Base-by-base conservation (phyloP, 2,113 vertebrate genomes). In the Synchiropus splendidus region DNA sequence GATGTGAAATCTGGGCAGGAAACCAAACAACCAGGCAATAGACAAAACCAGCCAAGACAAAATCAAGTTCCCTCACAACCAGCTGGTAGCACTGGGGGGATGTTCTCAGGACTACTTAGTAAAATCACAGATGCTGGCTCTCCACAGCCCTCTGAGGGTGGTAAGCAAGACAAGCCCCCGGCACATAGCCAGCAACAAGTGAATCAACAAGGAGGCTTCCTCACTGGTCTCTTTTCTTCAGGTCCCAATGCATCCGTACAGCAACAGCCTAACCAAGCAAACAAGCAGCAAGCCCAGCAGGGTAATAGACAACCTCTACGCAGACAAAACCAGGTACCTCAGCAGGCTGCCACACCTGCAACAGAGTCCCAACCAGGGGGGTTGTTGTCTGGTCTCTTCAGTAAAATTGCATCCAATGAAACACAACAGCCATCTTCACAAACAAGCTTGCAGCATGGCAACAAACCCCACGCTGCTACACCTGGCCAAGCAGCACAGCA, bases 361-460 rank as follows among this genome's bases (percentile, higher is more conserved):
- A 33, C 71, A 51, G 79, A 83, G 31, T 44, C 71, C 31, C 70
- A 77, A 36, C 78, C 79, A 33, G 68, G 65, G 27, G 77, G 85
- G 5, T 30, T 87, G 16, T 39, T 84, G 16, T 85, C 83, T 9
- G 83, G 80, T 3, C 30, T 89, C 51, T 85, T 90, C 58, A 84
- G 74, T 62, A 92, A 84, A 48, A 80, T 87, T 64, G 57, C 88
- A 66, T 60, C 69, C 52, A 86, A 90, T 40, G 71, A 54, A 53
- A 31, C 41, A 42, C 77, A 66, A 61, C 56, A 67, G 38, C 14
- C 59, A 12, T 51, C 37, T 2, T 16, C 41, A 61, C 64, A 71
- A 39, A 18, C 46, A 42, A 44, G 33, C 4, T 47, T 47, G 58
- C 71, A 75, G 44, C 53, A 39, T n/a, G 46, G 5, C 16, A 64